Conservation (phyloP, 2,888 invertebrate species). For the Pyralis farinalis region DNA sequence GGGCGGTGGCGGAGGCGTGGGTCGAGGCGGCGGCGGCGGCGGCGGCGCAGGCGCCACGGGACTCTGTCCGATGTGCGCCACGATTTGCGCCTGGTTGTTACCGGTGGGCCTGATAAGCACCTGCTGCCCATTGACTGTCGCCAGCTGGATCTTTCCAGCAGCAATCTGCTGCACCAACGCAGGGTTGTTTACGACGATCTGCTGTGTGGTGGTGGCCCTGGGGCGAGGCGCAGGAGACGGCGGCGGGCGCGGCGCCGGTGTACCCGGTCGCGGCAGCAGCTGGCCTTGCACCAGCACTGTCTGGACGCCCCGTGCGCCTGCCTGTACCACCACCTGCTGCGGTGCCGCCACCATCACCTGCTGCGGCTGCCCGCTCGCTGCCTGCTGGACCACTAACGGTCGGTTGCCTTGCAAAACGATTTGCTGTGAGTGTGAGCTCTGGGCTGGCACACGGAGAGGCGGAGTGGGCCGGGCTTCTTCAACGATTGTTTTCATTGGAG, state of each 20-base stretch:
- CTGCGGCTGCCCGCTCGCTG: slow-evolving; percentile 34
- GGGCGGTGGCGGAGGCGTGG: slow-evolving; percentile 29
- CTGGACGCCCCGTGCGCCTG: slow-evolving; percentile 52
- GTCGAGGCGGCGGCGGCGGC: slow-evolving; percentile 23
- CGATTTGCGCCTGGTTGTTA: slow-evolving; percentile 89
- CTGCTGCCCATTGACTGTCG: slow-evolving; percentile 92
- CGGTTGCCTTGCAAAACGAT: slow-evolving; percentile 45
- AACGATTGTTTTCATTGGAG: slow-evolving; percentile 26
- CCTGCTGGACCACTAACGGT: slow-evolving; percentile 58
- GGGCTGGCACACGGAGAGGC: slow-evolving; percentile 19
- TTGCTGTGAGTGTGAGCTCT: slow-evolving; percentile 30
- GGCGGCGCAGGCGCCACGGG: slow-evolving; percentile 44
- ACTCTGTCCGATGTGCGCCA: slow-evolving; percentile 85
- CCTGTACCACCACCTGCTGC: slow-evolving; percentile 46
- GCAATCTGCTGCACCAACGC: slow-evolving; percentile 90
- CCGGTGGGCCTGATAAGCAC: slow-evolving; percentile 90
- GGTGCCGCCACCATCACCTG: slow-evolving; percentile 44
- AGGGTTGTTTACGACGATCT: slow-evolving; percentile 89
- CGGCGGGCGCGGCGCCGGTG: slow-evolving; percentile 37
- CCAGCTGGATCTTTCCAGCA: slow-evolving; percentile 90
- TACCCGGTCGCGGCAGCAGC: slow-evolving; percentile 34
- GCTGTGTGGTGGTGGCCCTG: slow-evolving; percentile 72
- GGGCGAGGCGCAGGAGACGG: slow-evolving; percentile 36
- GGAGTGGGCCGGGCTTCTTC: slow-evolving; percentile 23
- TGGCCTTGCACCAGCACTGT: slow-evolving; percentile 55